These are phyloP conservation scores for Andrena trimmerana DNA, from an alignment of 2,888 invertebrate genomes.

Conservation along the genomic window DNA sequence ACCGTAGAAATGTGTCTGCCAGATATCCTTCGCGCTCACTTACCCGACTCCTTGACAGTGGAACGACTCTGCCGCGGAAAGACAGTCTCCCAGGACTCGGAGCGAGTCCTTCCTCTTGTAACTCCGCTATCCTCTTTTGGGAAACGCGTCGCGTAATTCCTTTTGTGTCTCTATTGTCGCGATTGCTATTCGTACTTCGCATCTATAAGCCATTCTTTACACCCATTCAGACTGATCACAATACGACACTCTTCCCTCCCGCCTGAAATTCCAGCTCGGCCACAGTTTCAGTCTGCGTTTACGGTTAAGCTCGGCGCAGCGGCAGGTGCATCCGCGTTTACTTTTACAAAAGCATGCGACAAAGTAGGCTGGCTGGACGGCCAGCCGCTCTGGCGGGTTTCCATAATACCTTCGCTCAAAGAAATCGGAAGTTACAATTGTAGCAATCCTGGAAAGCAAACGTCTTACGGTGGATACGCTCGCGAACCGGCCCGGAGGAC, in stretches of 20 bases:
- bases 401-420: slow-evolving; percentile 33
- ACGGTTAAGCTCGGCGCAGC: slow-evolving; percentile 33
- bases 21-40: slow-evolving; percentile 80
- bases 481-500: slow-evolving; percentile 25
- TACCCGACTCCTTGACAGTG: slow-evolving; percentile 71
- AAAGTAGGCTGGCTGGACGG: not conserved
- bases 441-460: slow-evolving; percentile 53
- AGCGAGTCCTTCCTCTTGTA: slow-evolving; percentile 19
- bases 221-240: slow-evolving; percentile 10
- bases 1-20: slow-evolving; percentile 81
- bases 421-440: slow-evolving; percentile 63
- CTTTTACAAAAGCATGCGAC: slow-evolving; percentile 40
- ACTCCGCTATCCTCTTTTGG: not conserved
- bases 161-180: not conserved
- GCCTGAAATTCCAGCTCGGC: slow-evolving; percentile 1
- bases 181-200: not conserved
- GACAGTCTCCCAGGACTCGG: slow-evolving; percentile 35
- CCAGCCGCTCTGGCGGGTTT: slow-evolving; percentile 13
- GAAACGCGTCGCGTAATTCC: slow-evolving; percentile 1
- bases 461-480: slow-evolving; percentile 45
- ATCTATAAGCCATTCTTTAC: not conserved
- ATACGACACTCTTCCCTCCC: slow-evolving; percentile 13
- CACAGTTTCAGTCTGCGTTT: slow-evolving; percentile 9
- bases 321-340: slow-evolving; percentile 49
- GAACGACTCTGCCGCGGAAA: slow-evolving; percentile 66